Evolutionary conservation across 2,888 invertebrate genomes (phyloP), one percentile per base, ranked within the genome.

Genomic region (Oxystoma pomonae): DNA sequence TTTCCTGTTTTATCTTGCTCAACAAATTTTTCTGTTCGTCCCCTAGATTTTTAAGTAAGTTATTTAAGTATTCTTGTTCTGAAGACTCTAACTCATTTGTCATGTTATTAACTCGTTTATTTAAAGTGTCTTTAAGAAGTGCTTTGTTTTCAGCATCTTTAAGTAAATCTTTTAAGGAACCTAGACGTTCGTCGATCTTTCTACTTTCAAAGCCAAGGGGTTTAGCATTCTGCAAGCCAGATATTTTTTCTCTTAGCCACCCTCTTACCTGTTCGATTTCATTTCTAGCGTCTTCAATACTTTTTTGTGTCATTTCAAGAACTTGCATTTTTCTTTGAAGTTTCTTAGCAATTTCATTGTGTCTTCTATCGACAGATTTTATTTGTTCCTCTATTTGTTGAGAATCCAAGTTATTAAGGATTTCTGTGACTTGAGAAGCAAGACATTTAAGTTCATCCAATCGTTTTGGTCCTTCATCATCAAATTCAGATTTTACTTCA

Each of bases 331-430:
- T 95, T 60, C 95, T 86, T 76, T 92, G 91, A 58, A 94, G 85
- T 60, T 94, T 87, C 77, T 94, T 95, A 0, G 88, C 86, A 0
- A 94, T 86, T 74, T 96, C 95, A 67, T 89, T 90, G 74, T 92
- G 90, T 66, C 92, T 86, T 68, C 94, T 85, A 75, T 96, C 94
- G 0, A 92, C 84, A 0, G 91, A 90, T 77, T 92, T 93, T 77
- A 86, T 85, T 80, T 92, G 92, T 77, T 95, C 95, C 76, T 94
- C 94, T 1, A 95, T 89, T 81, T 95, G 94, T 76, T 95, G 94
- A 0, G 91, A 90, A 76, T 95, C 95, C 68, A 94, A 82, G 77
- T 94, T 94, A 77, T 91, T 93, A 12, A 94, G 91, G 20, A 91
- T 87, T 67, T 91, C 89, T 63, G 88, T 88, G 5, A 93, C 90